Evolutionary conservation across 2,113 vertebrate genomes (phyloP).

Genomic region (Paradisaea rubra): DNA sequence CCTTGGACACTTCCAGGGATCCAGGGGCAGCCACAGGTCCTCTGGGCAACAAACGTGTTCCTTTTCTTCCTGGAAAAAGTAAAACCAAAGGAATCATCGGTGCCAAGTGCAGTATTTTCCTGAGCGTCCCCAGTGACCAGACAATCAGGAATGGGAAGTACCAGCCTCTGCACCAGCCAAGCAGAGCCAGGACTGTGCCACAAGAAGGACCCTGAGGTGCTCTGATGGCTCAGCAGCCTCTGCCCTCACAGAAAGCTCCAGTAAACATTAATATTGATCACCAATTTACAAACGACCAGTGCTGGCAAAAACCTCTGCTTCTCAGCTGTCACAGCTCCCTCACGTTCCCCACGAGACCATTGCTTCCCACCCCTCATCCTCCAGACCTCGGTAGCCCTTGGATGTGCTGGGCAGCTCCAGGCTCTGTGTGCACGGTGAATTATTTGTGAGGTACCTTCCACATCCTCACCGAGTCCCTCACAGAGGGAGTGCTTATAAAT

Average conservation of each 20-base stretch:
- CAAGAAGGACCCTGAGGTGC: not conserved
- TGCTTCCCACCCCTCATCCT: not conserved
- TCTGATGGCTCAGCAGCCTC: not conserved
- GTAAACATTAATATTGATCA: not conserved
- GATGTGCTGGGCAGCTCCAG: not conserved
- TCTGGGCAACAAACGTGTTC: not conserved
- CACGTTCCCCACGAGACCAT: accelerated
- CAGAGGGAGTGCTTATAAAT: not conserved
- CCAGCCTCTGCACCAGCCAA: not conserved
- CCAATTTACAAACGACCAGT: not conserved
- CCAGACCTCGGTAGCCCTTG: not conserved
- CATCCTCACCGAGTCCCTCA: not conserved
- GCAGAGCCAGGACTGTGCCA: not conserved
- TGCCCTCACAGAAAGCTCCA: not conserved
- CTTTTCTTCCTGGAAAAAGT: not conserved
- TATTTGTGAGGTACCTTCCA: not conserved
- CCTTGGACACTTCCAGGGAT: not conserved
- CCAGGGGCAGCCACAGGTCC: not conserved
- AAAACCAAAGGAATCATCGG: not conserved
- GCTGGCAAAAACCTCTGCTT: not conserved
- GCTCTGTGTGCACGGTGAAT: not conserved
- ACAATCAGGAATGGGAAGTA: not conserved
- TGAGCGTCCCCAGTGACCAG: not conserved
- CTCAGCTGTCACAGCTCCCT: not conserved
- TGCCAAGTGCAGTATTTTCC: not conserved